Conservation (phyloP, 2,888 invertebrate species). For the Drosophila putrida region DNA sequence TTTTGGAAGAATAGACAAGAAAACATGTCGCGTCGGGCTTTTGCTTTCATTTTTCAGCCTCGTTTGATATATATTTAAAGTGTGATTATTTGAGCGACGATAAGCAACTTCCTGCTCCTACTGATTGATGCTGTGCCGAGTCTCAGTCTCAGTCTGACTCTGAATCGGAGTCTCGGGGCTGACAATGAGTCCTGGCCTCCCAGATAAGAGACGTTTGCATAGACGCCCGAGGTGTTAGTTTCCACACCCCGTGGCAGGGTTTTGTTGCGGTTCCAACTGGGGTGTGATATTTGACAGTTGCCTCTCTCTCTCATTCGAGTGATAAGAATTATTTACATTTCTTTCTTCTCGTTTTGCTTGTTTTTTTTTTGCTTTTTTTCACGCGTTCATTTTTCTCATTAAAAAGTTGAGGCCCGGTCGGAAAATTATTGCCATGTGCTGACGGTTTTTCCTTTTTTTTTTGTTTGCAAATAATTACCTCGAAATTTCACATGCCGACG, state of each 20-base stretch:
- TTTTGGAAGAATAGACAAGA: constrained; percentile 8
- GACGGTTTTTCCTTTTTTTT: constrained; percentile 40
- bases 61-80: constrained; percentile 61
- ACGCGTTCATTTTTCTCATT: constrained; percentile 65
- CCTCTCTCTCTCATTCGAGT: constrained; percentile 44
- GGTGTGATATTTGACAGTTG: constrained; percentile 79
- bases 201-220: constrained; percentile 66
- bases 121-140: constrained; percentile 48
- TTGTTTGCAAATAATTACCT: constrained; percentile 77
- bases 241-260: constrained; percentile 43
- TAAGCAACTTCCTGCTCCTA: constrained; percentile 61
- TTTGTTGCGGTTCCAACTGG: constrained; percentile 54
- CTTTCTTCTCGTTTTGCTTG: constrained; percentile 13
- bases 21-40: constrained; percentile 55
- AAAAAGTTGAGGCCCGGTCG: constrained; percentile 69
- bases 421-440: constrained; percentile 70
- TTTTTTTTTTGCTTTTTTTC: constrained; percentile 1
- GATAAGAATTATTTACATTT: constrained; percentile 76
- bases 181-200: constrained; percentile 25
- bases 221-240: constrained; percentile 70
- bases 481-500: constrained; percentile 53
- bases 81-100: constrained; percentile 66
- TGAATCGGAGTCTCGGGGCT: too few species aligned
- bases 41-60: constrained; percentile 52
- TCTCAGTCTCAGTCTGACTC: too few species aligned